Conservation (phyloP, 64 coral and sea anemone species). For the Acropora tenuis region DNA sequence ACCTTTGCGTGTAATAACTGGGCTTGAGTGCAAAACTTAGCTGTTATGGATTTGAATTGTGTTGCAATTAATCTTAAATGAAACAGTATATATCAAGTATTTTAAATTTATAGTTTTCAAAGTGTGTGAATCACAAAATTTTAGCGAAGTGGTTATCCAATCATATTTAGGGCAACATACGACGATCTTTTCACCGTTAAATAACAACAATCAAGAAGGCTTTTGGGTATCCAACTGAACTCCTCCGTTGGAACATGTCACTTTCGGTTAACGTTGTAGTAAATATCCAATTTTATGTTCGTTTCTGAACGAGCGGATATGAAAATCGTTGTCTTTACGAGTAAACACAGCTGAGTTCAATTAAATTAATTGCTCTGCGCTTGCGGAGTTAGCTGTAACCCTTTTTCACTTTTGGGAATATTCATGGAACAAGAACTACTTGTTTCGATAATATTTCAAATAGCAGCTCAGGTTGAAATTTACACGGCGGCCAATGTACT, state of each 20-base stretch:
- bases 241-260: neutral
- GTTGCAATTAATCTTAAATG: conserved; percentile 32
- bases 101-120: neutral
- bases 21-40: conserved; percentile 24
- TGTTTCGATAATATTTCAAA: neutral
- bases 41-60: conserved; percentile 42
- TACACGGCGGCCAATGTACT: conserved; percentile 24
- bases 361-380: conserved; percentile 81
- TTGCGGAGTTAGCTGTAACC: neutral
- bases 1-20: conserved; percentile 37
- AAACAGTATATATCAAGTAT: conserved; percentile 8
- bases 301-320: conserved; percentile 83
- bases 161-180: neutral
- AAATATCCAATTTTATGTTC: conserved; percentile 71
- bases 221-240: neutral
- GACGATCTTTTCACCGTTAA: neutral
- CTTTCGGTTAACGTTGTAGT: conserved; percentile 51
- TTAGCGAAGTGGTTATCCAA: no score
- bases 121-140: no score
- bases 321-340: conserved; percentile 86
- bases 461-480: conserved; percentile 32
- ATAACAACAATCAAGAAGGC: no score
- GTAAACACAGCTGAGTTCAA: conserved; percentile 91
- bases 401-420: neutral
- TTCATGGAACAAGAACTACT: conserved; percentile 16